Percentiles rank a stretch among this genome's conserved stretches.
Evolutionary conservation across 1,140 invertebrate species (phyloP).

Genomic region (Ylistrum balloti): DNA sequence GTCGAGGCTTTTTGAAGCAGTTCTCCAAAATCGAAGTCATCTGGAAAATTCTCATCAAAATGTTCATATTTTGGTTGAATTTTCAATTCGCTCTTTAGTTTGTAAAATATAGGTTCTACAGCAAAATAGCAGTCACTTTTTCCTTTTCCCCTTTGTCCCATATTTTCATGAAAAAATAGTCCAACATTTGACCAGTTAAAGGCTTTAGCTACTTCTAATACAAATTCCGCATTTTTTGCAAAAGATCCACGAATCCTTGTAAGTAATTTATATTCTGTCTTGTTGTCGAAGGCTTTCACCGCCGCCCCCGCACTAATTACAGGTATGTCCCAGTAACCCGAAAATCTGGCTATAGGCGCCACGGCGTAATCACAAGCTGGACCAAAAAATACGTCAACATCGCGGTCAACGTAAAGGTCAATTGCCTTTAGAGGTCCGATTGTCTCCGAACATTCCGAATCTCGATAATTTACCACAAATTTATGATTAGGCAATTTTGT

Average conservation of each 20-base stretch:
- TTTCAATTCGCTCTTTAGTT: conserved; percentile 64
- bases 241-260: conserved; percentile 73
- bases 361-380: conserved; percentile 96
- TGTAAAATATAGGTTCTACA: conserved; percentile 74
- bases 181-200: conserved; percentile 88
- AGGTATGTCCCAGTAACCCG: conserved; percentile 92
- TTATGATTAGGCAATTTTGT: conserved; percentile 62
- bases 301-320: conserved; percentile 93
- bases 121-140: conserved; percentile 73
- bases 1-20: conserved; percentile 63
- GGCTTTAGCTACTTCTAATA: conserved; percentile 86
- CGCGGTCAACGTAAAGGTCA: conserved; percentile 72
- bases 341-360: conserved; percentile 94
- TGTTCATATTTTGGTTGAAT: conserved; percentile 84
- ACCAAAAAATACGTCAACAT: conserved; percentile 91
- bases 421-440: conserved; percentile 75
- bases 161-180: conserved; percentile 78
- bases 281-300: conserved; percentile 88
- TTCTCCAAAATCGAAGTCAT: conserved; percentile 76
- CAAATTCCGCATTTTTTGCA: conserved; percentile 87
- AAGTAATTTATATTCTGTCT: conserved; percentile 71
- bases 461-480: conserved; percentile 62
- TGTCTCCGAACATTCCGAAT: conserved; percentile 77
- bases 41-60: conserved; percentile 85
- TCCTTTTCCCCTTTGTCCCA: conserved; percentile 50